phyloP scores from a whole-genome alignment of 2,888 invertebrate species.

The Spicauda simplicius region DNA sequence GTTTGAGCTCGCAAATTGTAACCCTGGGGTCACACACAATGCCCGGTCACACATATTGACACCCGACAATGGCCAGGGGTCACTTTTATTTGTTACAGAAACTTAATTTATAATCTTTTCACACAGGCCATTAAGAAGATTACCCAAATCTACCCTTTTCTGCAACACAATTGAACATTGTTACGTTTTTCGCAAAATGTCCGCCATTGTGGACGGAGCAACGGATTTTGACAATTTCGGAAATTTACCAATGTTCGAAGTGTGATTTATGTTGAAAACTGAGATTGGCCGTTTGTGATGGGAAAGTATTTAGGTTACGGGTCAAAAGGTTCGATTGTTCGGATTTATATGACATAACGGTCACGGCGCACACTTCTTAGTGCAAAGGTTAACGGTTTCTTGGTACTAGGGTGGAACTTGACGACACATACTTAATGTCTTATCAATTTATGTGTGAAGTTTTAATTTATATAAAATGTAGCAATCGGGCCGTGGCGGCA shows the following conservation, averaged over 20 bases:
- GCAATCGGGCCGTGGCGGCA: too few species aligned
- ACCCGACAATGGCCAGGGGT: slow-evolving; percentile 82
- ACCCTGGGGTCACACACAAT: slow-evolving; percentile 81
- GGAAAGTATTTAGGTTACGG: slow-evolving; percentile 73
- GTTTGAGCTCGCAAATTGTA: slow-evolving; percentile 75
- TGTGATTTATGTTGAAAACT: slow-evolving; percentile 78
- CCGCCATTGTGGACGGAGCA: slow-evolving; percentile 69
- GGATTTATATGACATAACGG: slow-evolving; percentile 70
- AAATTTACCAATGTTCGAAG: slow-evolving; percentile 70
- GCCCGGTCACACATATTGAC: slow-evolving; percentile 84
- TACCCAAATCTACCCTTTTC: slow-evolving; percentile 84
- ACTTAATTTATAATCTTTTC: slow-evolving; percentile 86
- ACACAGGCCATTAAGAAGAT: slow-evolving; percentile 85
- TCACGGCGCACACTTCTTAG: slow-evolving; percentile 74
- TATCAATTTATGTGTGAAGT: not conserved
- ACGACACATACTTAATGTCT: not conserved
- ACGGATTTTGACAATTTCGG: slow-evolving; percentile 74
- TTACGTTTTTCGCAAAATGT: slow-evolving; percentile 78
- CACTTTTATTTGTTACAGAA: slow-evolving; percentile 85
- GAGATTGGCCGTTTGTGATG: slow-evolving; percentile 50
- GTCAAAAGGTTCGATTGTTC: slow-evolving; percentile 72
- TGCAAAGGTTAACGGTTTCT: slow-evolving; percentile 70
- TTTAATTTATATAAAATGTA: too few species aligned
- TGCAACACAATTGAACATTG: slow-evolving; percentile 80
- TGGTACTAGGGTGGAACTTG: not conserved